phyloP scores from a whole-genome alignment of 2,888 invertebrate species.

The Megastigmus dorsalis region DNA sequence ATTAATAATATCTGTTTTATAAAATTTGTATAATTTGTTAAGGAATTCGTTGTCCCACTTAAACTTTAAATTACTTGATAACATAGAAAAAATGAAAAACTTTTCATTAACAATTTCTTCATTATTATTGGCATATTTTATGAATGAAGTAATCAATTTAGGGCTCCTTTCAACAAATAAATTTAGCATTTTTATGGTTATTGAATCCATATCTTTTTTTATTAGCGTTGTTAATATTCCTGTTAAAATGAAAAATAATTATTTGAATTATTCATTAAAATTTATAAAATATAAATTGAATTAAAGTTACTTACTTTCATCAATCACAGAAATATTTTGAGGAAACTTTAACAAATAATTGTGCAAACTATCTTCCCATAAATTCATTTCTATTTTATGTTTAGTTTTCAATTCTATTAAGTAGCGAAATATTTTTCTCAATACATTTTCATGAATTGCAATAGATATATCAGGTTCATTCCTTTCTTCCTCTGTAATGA shows the following conservation, averaged over 20 bases:
- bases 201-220: slow-evolving; percentile 55
- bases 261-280: slow-evolving; percentile 2
- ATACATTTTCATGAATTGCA: slow-evolving; percentile 57
- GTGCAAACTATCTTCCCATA: slow-evolving; percentile 77
- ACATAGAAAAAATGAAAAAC: slow-evolving; percentile 80
- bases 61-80: slow-evolving; percentile 73
- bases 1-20: slow-evolving; percentile 80
- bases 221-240: slow-evolving; percentile 61
- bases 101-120: slow-evolving; percentile 77
- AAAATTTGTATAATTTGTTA: slow-evolving; percentile 77
- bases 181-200: slow-evolving; percentile 78
- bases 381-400: slow-evolving; percentile 68
- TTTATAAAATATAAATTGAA: too few species aligned
- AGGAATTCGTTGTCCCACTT: slow-evolving; percentile 75
- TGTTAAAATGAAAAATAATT: slow-evolving; percentile 55
- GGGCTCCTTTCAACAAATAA: slow-evolving; percentile 78
- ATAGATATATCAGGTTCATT: slow-evolving; percentile 28
- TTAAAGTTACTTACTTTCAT: slow-evolving; percentile 74
- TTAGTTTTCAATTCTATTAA: slow-evolving; percentile 60
- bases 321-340: slow-evolving; percentile 76
- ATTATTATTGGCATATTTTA: slow-evolving; percentile 73
- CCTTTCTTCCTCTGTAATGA: slow-evolving; percentile 71
- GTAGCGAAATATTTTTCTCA: slow-evolving; percentile 59
- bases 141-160: slow-evolving; percentile 75
- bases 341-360: slow-evolving; percentile 80